Conservation (phyloP, 2,888 invertebrate species). For the Zeuzera pyrina region DNA sequence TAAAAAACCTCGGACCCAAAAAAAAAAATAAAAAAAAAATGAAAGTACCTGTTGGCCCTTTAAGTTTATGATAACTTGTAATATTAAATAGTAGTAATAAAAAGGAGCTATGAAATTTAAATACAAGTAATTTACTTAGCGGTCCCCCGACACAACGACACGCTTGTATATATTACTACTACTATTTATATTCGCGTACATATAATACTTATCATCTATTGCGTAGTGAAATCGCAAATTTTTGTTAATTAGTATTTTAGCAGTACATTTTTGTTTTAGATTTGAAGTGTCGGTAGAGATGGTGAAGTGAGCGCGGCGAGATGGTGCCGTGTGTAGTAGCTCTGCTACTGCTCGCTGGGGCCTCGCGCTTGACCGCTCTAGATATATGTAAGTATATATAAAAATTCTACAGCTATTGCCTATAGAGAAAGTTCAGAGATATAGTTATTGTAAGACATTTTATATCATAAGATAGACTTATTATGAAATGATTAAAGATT, state of each 20-base stretch:
- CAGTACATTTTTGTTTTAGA: constrained; percentile 27
- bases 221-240: not conserved
- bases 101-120: no score
- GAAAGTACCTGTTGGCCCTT: no score
- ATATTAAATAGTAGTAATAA: no score
- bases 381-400: constrained; percentile 60
- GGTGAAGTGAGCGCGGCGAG: constrained; percentile 51
- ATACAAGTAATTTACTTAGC: no score
- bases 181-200: not conserved
- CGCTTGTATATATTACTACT: not conserved
- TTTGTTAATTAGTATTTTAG: not conserved
- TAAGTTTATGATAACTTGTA: no score
- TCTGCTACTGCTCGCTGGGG: constrained; percentile 38
- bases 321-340: constrained; percentile 49
- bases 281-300: constrained; percentile 38
- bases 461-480: no score
- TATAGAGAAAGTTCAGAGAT: no score
- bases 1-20: no score
- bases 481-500: no score
- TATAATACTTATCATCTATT: not conserved
- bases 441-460: no score
- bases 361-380: constrained; percentile 36
- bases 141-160: not conserved
- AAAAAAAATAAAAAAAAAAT: no score
- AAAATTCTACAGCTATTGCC: no score